Conservation (phyloP, 2,888 invertebrate genomes). For the Imbricaverruca yamaguchii region DNA sequence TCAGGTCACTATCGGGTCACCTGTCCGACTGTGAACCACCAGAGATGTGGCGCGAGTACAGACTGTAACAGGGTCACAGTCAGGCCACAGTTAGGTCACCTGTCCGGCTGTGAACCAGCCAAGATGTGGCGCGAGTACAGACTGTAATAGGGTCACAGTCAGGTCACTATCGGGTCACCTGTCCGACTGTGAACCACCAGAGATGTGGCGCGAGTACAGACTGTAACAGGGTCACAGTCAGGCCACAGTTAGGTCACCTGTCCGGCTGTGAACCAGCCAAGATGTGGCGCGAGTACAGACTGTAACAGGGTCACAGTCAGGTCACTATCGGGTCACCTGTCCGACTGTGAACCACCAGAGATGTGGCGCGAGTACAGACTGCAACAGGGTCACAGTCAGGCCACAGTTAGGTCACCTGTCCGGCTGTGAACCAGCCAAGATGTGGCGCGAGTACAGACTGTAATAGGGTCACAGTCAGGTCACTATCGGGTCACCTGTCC, state of each 20-base stretch:
- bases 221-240: neutral
- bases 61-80: neutral
- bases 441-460: slow-evolving; percentile 15
- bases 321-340: too few species aligned
- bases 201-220: slow-evolving; percentile 12
- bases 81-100: too few species aligned
- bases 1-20: too few species aligned
- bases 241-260: too few species aligned
- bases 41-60: slow-evolving; percentile 10
- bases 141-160: neutral
- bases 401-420: too few species aligned
- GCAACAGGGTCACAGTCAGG: neutral
- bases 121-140: slow-evolving; percentile 12
- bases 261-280: neutral
- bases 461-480: neutral
- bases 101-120: neutral
- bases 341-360: neutral
- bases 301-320: neutral
- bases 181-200: neutral
- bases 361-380: slow-evolving; percentile 15
- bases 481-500: too few species aligned
- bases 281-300: slow-evolving; percentile 15
- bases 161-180: too few species aligned
- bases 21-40: neutral
- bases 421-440: neutral